Evolutionary conservation across 2,888 invertebrate genomes (phyloP), one percentile per base, ranked within the genome.

Genomic region (Troides helena): DNA sequence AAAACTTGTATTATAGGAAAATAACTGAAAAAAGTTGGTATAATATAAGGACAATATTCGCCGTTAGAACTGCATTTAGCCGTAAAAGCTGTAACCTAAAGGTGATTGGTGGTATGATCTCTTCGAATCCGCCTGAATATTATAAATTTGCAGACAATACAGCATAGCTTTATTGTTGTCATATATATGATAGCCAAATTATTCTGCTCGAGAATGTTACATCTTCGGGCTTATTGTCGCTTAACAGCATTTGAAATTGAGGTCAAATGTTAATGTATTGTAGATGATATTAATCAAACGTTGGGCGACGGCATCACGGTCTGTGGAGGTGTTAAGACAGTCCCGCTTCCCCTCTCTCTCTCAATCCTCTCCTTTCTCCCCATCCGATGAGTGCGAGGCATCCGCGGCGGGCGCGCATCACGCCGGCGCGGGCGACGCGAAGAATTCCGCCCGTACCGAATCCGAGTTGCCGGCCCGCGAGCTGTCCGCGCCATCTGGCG

Each of bases 401-500:
- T 74, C 67, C 71, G 71, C 71, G 72, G 67, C 71, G 68, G 77
- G 82, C 81, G 81, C 85, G 86, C 86, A 85, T 86, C 86, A 86
- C 84, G 82, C 77, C 83, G 82, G 82, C 78, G 82, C 81, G 85
- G 88, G 89, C 88, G 88, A 85, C 83, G 86, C 82, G 78, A 85
- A 86, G 89, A 86, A 89, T 90, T 86, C 88, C 88, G 84, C 80
- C 80, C 87, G 82, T 78, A 80, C 86, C 85, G 82, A 86, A 86
- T 85, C 84, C 84, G 82, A 85, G 82, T 85, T 81, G 86, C 82
- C 84, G 77, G 85, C 86, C 86, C 82, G 82, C 83, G 80, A 83
- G 84, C 86, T 89, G 90, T 90, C 90, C 85, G 83, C 91, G 86
- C 89, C 91, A 90, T 90, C 90, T 89, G 90, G 85, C 74, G 72